A percentile compares a stretch with the other conserved stretches of the same genome.
Evolutionary conservation across 2,888 invertebrate genomes (phyloP).

Genomic region (Eucera pruinosa): DNA sequence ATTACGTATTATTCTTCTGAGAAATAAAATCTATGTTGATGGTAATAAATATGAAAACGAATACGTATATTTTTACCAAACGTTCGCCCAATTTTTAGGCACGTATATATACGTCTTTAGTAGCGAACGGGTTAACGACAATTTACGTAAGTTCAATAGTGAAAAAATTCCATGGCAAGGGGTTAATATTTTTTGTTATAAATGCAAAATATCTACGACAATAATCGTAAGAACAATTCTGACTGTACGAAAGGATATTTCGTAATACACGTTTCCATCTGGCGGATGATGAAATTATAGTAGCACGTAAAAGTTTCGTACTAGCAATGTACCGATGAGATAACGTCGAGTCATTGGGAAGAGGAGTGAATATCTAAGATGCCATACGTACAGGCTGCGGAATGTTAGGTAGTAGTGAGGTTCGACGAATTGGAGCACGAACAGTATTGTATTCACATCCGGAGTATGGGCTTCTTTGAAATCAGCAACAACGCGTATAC

Average conservation of each 20-base stretch:
- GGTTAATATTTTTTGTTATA: too few species aligned
- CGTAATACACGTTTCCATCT: not conserved
- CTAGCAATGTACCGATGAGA: not conserved
- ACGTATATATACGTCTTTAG: too few species aligned
- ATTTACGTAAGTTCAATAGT: too few species aligned
- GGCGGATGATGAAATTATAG: too few species aligned
- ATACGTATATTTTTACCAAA: too few species aligned
- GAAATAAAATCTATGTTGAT: too few species aligned
- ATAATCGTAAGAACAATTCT: not conserved
- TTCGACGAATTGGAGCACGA: slow-evolving; percentile 63
- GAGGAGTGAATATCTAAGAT: slow-evolving; percentile 17
- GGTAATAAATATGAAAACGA: too few species aligned
- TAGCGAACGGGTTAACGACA: too few species aligned
- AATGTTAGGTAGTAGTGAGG: slow-evolving; percentile 46
- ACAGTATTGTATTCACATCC: slow-evolving; percentile 63
- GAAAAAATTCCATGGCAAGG: too few species aligned
- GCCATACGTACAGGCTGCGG: slow-evolving; percentile 22
- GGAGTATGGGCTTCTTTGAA: slow-evolving; percentile 60
- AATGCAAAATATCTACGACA: too few species aligned
- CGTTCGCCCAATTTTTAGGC: too few species aligned
- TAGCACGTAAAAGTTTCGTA: not conserved
- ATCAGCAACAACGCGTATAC: slow-evolving; percentile 60
- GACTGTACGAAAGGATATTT: not conserved
- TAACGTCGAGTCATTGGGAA: slow-evolving; percentile 3
- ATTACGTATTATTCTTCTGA: too few species aligned